Conservation (phyloP, 2,888 invertebrate species). For the Heterodera filipjevi region DNA sequence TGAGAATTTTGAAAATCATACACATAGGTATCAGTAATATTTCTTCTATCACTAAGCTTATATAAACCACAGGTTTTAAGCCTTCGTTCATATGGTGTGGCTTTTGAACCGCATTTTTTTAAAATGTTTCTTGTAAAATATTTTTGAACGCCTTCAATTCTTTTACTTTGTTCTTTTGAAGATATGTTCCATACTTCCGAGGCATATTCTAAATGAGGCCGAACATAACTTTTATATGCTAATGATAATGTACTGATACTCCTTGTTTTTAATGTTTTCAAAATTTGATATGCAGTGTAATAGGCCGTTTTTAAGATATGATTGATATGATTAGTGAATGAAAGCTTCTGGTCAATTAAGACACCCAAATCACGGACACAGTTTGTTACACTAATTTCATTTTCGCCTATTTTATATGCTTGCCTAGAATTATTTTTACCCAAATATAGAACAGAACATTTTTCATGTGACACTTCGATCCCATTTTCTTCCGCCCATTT, state of each 20-base stretch:
- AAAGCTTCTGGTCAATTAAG: background rate
- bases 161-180: background rate
- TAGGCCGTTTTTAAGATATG: background rate
- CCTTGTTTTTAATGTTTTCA: background rate
- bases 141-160: background rate
- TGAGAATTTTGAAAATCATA: too few relatives aligned
- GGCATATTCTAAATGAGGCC: background rate
- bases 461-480: background rate
- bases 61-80: too few relatives aligned
- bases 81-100: too few relatives aligned
- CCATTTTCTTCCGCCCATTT: constrained; percentile 2
- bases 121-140: background rate
- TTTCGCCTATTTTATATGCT: background rate
- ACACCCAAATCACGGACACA: constrained; percentile 15
- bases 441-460: background rate
- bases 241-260: background rate
- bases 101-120: background rate
- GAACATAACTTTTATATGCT: background rate
- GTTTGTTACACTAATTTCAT: background rate
- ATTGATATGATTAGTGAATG: background rate
- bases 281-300: constrained; percentile 3
- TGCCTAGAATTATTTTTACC: constrained; percentile 1
- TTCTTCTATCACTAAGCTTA: too few relatives aligned
- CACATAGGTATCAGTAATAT: too few relatives aligned
- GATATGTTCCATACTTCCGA: background rate